Percentiles rank a stretch among this genome's conserved stretches.
These are phyloP conservation scores for Alethe diademata DNA, from an alignment of 2,113 vertebrate genomes.

Conservation along the genomic window DNA sequence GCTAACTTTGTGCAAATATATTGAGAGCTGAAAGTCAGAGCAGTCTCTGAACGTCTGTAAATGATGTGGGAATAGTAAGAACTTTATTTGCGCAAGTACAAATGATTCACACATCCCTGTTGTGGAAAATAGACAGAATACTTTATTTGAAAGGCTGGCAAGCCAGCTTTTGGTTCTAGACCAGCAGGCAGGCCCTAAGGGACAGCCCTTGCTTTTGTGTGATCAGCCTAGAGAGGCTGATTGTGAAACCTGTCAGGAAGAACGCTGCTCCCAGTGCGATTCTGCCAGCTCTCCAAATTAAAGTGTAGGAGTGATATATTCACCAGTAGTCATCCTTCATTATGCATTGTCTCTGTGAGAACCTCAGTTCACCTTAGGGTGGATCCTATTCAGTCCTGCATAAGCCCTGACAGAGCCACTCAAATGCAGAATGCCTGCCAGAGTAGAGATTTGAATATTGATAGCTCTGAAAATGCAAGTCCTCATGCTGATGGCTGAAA, in stretches of 20 bases:
- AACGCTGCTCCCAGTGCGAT: not conserved
- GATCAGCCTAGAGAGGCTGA: not conserved
- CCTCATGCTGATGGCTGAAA: not conserved
- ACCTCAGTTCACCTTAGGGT: slow-evolving; percentile 25
- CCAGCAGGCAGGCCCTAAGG: slow-evolving; percentile 2
- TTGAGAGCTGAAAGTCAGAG: not conserved
- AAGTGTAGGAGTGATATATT: slow-evolving; percentile 25
- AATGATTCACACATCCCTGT: not conserved
- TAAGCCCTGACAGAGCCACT: not conserved
- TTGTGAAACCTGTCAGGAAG: slow-evolving; percentile 48
- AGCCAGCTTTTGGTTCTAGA: slow-evolving; percentile 21
- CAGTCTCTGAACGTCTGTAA: not conserved
- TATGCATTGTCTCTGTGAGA: slow-evolving; percentile 12
- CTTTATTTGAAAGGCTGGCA: not conserved
- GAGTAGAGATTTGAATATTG: not conserved
- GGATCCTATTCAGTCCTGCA: not conserved
- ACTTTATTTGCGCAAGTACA: not conserved
- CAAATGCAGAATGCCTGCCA: not conserved
- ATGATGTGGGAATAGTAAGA: not conserved
- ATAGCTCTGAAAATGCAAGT: not conserved
- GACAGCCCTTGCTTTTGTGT: slow-evolving; percentile 1
- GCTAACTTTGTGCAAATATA: not conserved
- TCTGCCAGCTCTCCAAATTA: slow-evolving; percentile 34
- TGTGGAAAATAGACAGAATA: not conserved
- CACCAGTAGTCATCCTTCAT: slow-evolving; percentile 41